Base-by-base conservation (phyloP, 2,888 invertebrate species). In the Lasioglossum lativentre region DNA sequence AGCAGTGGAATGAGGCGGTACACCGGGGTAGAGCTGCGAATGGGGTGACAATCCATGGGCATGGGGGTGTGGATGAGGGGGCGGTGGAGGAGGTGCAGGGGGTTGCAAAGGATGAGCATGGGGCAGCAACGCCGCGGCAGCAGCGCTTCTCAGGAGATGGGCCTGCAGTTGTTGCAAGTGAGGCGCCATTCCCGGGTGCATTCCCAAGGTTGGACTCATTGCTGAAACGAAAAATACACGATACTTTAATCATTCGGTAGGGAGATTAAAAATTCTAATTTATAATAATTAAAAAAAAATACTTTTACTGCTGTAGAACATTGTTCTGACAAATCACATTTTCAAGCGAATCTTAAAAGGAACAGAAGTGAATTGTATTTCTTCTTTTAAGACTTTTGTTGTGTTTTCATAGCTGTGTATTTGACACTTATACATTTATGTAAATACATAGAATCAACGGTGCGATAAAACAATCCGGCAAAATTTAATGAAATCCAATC, bases 121-220 rank as follows among this genome's bases (percentile, higher is more conserved):
- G 95, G 96, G 68, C 95, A 96, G 3, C 95, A 96, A 84, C 93
- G 94, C 75, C 95, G 96, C 92, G n/a, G 95, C 94, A 8, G 93
- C 94, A 93, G 96, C 97, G 95, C 96, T 98, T 93, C 96, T 96
- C 95, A 97, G 96, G 93, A 98, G 96, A 95, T 98, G 98, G 14
- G 98, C 98, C 93, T 97, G 97, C 30, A 97, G 95, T 93, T 97
- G 97, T 92, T 97, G 97, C 79, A 97, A 95, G 91, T 97, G 97
- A 59, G 97, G 96, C 85, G 96, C 95, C 94, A 96, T 96, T 77
- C 96, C 96, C 0, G 96, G 96, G 80, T 96, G 96, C 95, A 96
- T 96, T 70, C 97, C 97, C 75, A 98, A 96, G 0, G 98, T 98
- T 23, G 98, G 98, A 91, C 98, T 98, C 95, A 98, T 97, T n/a